Percentiles rank a stretch among this genome's conserved stretches.
Conservation (phyloP, 2,113 vertebrate genomes). For the Apteryx mantelli region DNA sequence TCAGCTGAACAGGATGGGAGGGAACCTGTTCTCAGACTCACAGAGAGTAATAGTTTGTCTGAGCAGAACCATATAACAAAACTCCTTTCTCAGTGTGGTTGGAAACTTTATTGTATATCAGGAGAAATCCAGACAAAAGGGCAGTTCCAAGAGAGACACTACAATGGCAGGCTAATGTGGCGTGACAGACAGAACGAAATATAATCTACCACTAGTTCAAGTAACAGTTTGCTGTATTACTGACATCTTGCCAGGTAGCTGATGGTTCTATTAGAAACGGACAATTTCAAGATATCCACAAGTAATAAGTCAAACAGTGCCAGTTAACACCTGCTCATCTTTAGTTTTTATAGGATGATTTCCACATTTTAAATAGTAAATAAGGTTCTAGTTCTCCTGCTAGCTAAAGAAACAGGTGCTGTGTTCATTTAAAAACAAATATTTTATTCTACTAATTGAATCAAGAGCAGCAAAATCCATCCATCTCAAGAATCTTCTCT, state of each 20-base stretch:
- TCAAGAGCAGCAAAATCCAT: conserved; percentile 17
- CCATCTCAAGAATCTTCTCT: conserved; percentile 27
- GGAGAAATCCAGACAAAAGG: conserved; percentile 27
- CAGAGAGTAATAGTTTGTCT: background rate
- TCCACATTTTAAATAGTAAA: background rate
- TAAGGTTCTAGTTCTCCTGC: background rate
- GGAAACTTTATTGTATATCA: conserved; percentile 4
- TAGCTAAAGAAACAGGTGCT: conserved; percentile 43
- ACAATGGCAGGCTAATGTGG: background rate
- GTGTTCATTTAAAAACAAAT: background rate
- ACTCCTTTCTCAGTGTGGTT: background rate
- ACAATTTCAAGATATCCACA: background rate
- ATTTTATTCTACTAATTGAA: conserved; percentile 22
- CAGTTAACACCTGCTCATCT: background rate
- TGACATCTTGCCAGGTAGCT: background rate
- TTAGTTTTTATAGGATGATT: conserved; percentile 11
- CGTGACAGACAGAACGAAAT: conserved; percentile 21
- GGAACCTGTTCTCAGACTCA: background rate
- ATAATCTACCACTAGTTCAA: background rate
- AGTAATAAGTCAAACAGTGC: background rate
- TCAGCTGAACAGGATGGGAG: background rate
- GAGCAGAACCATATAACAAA: background rate
- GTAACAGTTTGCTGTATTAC: background rate
- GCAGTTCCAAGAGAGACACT: background rate
- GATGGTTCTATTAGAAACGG: background rate